Conservation (phyloP, 2,797 vertebrate species). For the Megaceryle alcyon region DNA sequence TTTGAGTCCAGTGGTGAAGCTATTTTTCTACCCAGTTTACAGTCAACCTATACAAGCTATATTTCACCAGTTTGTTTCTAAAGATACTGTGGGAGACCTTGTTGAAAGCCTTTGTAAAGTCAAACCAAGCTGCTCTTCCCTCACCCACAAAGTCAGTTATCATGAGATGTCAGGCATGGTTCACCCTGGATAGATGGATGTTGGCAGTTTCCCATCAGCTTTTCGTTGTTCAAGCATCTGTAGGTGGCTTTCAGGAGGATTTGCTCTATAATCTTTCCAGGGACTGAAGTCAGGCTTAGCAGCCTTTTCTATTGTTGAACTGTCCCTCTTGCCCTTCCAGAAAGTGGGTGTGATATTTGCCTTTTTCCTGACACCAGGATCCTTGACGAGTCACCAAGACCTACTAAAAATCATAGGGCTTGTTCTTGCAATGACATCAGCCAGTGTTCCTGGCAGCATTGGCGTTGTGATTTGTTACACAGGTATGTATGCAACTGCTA, state of each 20-base stretch:
- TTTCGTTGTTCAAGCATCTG: neutral
- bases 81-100: neutral
- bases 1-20: neutral
- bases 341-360: neutral
- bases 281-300: neutral
- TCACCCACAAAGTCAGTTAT: rapidly evolving
- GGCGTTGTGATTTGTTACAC: neutral
- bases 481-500: neutral
- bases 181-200: neutral
- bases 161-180: neutral
- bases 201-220: neutral
- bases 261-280: neutral
- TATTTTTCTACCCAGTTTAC: neutral
- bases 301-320: neutral
- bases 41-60: neutral
- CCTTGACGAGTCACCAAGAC: neutral
- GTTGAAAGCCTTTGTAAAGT: neutral
- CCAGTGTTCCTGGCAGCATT: neutral
- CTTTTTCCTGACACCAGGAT: neutral
- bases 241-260: neutral
- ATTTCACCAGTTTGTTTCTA: neutral
- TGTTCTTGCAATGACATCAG: neutral
- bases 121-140: neutral
- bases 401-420: neutral
- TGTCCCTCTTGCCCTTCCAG: neutral